Evolutionary conservation across 2,797 vertebrate species (phyloP).

Genomic region (Melanogrammus aeglefinus): DNA sequence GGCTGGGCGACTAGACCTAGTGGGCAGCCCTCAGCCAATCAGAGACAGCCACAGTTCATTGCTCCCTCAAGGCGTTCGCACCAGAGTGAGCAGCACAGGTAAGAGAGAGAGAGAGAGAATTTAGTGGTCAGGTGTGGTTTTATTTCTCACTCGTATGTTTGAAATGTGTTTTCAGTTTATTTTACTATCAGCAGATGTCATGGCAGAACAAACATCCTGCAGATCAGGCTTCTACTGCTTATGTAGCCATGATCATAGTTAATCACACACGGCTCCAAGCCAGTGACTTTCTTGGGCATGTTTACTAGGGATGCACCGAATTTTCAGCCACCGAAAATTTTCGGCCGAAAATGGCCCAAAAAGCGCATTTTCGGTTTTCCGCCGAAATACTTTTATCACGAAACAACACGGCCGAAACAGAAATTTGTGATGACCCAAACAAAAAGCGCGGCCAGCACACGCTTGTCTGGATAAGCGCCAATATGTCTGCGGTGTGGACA

Average conservation of each 20-base stretch:
- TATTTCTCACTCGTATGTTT: not conserved
- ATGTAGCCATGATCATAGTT: not conserved
- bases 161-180: not conserved
- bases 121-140: not conserved
- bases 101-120: slow-evolving; percentile 29
- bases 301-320: no score
- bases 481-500: no score
- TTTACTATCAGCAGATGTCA: not conserved
- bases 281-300: slow-evolving; percentile 9
- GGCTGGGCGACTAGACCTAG: slow-evolving; percentile 92
- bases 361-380: no score
- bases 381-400: no score
- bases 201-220: not conserved
- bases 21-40: slow-evolving; percentile 95
- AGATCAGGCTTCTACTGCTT: not conserved
- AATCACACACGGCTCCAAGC: not conserved
- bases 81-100: slow-evolving; percentile 98
- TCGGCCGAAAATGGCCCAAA: no score
- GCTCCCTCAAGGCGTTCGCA: slow-evolving; percentile 86
- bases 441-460: no score
- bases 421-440: no score
- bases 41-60: slow-evolving; percentile 87
- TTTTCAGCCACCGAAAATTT: no score
- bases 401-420: no score
- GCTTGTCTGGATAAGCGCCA: no score